Base-by-base conservation (phyloP, 2,888 invertebrate species). In the Drosophila incognita region DNA sequence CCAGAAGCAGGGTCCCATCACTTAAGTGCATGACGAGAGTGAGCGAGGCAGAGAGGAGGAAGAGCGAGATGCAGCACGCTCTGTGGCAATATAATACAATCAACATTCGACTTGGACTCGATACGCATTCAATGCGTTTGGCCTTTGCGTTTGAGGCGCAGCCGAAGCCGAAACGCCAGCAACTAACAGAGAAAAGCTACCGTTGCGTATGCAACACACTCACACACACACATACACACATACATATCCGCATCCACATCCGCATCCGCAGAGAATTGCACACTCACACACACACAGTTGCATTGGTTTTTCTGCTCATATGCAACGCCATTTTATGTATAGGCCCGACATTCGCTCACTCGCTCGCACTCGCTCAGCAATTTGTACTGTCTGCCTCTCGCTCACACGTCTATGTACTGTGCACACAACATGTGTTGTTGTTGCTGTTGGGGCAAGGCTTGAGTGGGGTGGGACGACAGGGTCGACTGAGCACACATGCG, bases 71-170 rank as follows among this genome's bases (percentile, higher is more conserved):
- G 49, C 8, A 18, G 51, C 27, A 27, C 59, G 62, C 58, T 49
- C 52, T 64, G 72, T 82, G 63, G 74, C 88, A 86, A 86, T 90
- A 90, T 83, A 90, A 90, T 83, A 87, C 90, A 88, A 90, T 90
- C 88, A 90, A 75, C 80, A 83, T 89, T 86, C 65, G 87, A 71
- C 84, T 79, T 71, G 65, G 88, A 72, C 81, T 85, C 85, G 86
- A 85, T 85, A 89, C 86, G 86, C 83, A 88, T 89, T 85, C 85
- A 88, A 89, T 89, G 88, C 75, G 81, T 86, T 82, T 82, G 75
- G 69, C 66, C 82, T 78, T 80, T 81, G 81, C 76, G 60, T 87
- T 82, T 76, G 72, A 87, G 74, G 71, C 75, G 72, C 67, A 71
- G 60, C 65, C 53, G 70, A 76, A 66, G 62, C 67, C 24, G 8